Base-by-base conservation (phyloP, 2,888 invertebrate genomes). In the Chaitophorus viminalis region DNA sequence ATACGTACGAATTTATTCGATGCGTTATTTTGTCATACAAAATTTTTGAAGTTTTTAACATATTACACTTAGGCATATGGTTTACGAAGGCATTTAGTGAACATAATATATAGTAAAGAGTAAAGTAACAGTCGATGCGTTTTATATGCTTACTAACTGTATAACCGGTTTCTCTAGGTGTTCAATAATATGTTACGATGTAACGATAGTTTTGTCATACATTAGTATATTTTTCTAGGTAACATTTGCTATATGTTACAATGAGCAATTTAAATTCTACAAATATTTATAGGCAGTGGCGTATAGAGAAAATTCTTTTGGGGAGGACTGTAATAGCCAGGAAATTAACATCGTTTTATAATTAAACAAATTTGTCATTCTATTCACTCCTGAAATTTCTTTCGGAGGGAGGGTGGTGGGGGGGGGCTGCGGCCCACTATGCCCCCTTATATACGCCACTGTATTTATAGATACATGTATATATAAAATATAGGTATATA, bases 91-190 rank as follows among this genome's bases (percentile, higher is more conserved):
- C 25, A 25, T 46, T 46, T 46, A 46, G 46, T 14, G 14, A 21
- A 25, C 21, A 60, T 60, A 21, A 21, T 54, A 54, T 60, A n/a
- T n/a, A n/a, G n/a, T n/a, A n/a, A n/a, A n/a, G n/a, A 52, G 52
- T 52, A 60, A 6, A 9, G 68, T 29, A 29, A 21, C 29, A 46
- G 14, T 46, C 11, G 68, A 68, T 6, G 76, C 33, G n/a, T 11
- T 29, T 6, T 25, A 21, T 60, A 46, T 29, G 39, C 76, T 39
- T 46, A 76, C 25, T 46, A 4, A 9, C 46, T 46, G 52, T 9
- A n/a, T n/a, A 82, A 82, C 82, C 82, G 82, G 82, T 82, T 82
- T 70, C 39, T 54, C 39, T 54, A 82, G 72, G 70, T 82, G 82
- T 74, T 74, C 54, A 52, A 82, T 82, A 52, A 82, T 82, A 78